These are phyloP conservation scores for Hypolimnas misippus DNA, from an alignment of 2,888 invertebrate species.

Conservation along the genomic window DNA sequence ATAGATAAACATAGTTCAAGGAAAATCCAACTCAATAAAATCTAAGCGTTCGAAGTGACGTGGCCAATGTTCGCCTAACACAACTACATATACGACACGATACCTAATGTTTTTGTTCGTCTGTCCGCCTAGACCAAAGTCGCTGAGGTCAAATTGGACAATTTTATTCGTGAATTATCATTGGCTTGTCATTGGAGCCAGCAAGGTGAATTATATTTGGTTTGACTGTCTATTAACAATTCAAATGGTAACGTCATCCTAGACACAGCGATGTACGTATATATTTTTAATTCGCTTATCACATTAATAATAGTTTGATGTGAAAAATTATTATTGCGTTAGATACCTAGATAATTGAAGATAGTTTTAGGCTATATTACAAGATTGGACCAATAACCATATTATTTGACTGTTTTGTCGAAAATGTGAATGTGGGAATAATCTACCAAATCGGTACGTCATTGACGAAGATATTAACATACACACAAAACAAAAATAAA, in stretches of 20 bases:
- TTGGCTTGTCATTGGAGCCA: constrained; percentile 43
- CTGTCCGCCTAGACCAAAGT: constrained; percentile 47
- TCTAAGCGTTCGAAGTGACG: too few relatives aligned
- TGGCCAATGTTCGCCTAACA: not conserved
- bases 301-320: too few relatives aligned
- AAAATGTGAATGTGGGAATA: too few relatives aligned
- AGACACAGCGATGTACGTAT: not conserved
- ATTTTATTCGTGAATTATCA: constrained; percentile 42
- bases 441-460: too few relatives aligned
- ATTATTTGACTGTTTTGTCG: too few relatives aligned
- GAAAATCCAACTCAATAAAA: not conserved
- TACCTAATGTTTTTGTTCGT: constrained; percentile 36
- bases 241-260: constrained; percentile 13
- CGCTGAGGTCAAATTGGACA: constrained; percentile 42
- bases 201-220: constrained; percentile 44
- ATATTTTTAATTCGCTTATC: too few relatives aligned
- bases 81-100: not conserved
- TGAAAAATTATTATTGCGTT: too few relatives aligned
- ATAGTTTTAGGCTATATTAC: too few relatives aligned
- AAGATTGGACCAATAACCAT: too few relatives aligned
- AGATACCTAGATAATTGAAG: too few relatives aligned
- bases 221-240: constrained; percentile 32
- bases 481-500: too few relatives aligned
- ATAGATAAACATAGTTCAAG: not conserved
- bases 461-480: too few relatives aligned